Evolutionary conservation across 2,888 invertebrate genomes (phyloP).

Genomic region (Spatulosminthurus flaviceps): DNA sequence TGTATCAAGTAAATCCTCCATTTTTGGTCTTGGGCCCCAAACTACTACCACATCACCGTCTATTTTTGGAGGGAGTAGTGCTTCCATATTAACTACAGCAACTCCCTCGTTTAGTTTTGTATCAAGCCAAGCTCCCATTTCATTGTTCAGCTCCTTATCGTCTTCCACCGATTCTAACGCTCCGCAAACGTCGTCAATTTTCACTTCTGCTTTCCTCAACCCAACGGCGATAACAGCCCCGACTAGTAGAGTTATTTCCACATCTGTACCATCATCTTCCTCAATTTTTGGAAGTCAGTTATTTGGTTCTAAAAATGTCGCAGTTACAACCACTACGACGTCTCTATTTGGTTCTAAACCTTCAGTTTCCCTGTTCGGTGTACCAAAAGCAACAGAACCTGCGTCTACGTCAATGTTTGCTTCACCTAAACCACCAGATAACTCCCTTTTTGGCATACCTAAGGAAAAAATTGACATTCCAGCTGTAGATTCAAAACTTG

Average conservation of each 20-base stretch:
- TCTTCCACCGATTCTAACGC: not conserved
- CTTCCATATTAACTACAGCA: not conserved
- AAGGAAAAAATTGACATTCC: not conserved
- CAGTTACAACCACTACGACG: not conserved
- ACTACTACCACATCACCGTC: not conserved
- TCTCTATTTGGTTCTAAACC: not conserved
- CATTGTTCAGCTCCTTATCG: not conserved
- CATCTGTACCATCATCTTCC: not conserved
- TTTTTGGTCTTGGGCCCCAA: not conserved
- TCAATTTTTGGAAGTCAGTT: constrained; percentile 3
- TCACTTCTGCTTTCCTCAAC: not conserved
- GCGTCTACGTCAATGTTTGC: not conserved
- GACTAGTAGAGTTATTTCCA: not conserved
- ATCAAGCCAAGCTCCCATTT: not conserved
- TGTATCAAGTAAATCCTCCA: not conserved
- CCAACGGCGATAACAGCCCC: not conserved
- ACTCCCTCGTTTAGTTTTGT: not conserved
- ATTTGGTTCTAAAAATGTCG: not conserved
- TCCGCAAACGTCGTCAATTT: not conserved
- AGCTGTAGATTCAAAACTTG: not conserved
- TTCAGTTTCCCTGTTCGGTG: too few species aligned
- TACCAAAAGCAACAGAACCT: too few species aligned
- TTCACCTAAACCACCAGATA: not conserved
- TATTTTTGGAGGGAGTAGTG: not conserved
- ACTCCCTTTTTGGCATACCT: not conserved